phyloP scores from a whole-genome alignment of 2,797 vertebrate genomes.

The Antrozous pallidus region DNA sequence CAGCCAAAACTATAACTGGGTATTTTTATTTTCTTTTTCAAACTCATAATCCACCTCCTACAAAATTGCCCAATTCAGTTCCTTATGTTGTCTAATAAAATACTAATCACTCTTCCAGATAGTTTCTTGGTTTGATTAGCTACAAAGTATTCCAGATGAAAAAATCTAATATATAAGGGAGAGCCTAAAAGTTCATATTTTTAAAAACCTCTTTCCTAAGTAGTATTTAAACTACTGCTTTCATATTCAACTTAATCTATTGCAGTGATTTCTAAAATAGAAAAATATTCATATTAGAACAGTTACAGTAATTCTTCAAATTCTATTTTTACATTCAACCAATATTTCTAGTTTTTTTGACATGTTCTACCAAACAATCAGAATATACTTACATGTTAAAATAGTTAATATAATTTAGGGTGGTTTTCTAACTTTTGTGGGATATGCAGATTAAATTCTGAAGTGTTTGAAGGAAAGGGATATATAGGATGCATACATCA shows the following conservation, averaged over 20 bases:
- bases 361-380: slow-evolving; percentile 22
- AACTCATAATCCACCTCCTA: slow-evolving; percentile 82
- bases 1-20: slow-evolving; percentile 81
- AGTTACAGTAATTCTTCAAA: slow-evolving; percentile 9
- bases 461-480: background rate
- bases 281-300: slow-evolving; percentile 25
- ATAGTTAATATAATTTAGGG: slow-evolving; percentile 11
- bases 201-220: slow-evolving; percentile 6
- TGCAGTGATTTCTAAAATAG: background rate
- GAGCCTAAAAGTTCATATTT: slow-evolving; percentile 28
- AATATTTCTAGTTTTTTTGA: slow-evolving; percentile 38
- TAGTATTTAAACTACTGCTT: slow-evolving; percentile 17
- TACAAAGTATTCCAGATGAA: slow-evolving; percentile 37
- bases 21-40: slow-evolving; percentile 83
- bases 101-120: slow-evolving; percentile 55
- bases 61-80: slow-evolving; percentile 80
- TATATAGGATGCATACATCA: background rate
- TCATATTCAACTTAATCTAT: slow-evolving; percentile 28
- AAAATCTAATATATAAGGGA: slow-evolving; percentile 12
- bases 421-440: background rate
- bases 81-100: slow-evolving; percentile 78
- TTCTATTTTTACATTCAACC: background rate
- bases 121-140: slow-evolving; percentile 55
- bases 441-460: background rate
- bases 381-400: slow-evolving; percentile 13